Evolutionary conservation across 2,113 vertebrate genomes (phyloP), one percentile per base, ranked within the genome.

Genomic region (Caretta caretta): DNA sequence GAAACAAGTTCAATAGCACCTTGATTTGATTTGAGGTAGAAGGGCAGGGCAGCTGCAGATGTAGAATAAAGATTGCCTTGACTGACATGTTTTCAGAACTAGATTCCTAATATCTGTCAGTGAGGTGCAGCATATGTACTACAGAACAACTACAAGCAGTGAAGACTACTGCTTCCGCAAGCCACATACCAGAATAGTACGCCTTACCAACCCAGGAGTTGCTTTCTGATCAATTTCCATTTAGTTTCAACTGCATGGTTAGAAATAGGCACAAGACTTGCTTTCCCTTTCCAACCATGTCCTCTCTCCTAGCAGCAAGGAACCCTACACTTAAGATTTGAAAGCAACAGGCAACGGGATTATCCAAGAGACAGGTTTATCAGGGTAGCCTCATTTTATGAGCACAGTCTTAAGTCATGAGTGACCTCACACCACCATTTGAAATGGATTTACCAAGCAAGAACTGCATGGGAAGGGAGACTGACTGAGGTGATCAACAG

Each of bases 1-100:
- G 22, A 97, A 92, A 95, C 95, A 96, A 97, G 93, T 78, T 95
- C 97, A 93, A 35, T 35, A 87, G 38, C 92, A 97, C 96, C 94
- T 96, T 81, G 62, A 51, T 6, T 94, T 93, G 88, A 93, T 82
- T 93, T 97, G 84, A 76, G 96, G 92, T 86, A 96, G 2, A 12
- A 93, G 90, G 92, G 97, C 94, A 93, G 90, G 81, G 92, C 86
- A 93, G 96, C 83, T 89, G 88, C 91, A 97, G 93, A 96, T 97
- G 24, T 84, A 95, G 90, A 96, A 84, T 94, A 97, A 93, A 17
- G 88, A 94, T 93, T 92, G 90, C 85, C 76, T 96, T 49, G 6
- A 91, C 56, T 79, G 94, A 90, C 93, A 97, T 92, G 80, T 62
- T 93, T 95, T 92, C 86, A 93, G 83, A 29, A 81, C 90, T 57